Base-by-base conservation (phyloP, 2,113 vertebrate species). In the Dunckerocampus dactyliophorus region DNA sequence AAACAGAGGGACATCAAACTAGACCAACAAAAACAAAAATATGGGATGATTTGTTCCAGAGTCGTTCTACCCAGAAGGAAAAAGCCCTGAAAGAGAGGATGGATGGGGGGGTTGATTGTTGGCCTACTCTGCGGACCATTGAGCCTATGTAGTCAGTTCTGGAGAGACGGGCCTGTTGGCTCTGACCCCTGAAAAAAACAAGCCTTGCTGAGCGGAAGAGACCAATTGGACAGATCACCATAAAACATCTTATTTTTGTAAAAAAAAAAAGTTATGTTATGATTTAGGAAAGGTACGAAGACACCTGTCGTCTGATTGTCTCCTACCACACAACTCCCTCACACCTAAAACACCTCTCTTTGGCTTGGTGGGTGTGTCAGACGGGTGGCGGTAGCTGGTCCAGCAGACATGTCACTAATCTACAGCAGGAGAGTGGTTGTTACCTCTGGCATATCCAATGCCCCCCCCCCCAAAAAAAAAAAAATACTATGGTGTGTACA, bases 231-330 rank as follows among this genome's bases (percentile, higher is more conserved):
- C 63, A 81, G 78, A 86, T 87, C 81, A 70, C 75, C 84, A 88
- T 86, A 88, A 86, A 90, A 90, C 88, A 80, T 90, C 89, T 91
- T 91, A 91, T 91, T 91, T 91, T 91, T 91, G 78, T 91, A 89
- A 88, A 31, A 49, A 39, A 89, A 88, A 31, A 49, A 39, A 86
- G 81, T 90, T 89, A 89, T 88, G 88, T 91, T 86, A 88, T 87
- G 84, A 81, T 89, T 88, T 88, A 72, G 74, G 81, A 87, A 87
- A 88, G 83, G 74, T 85, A 63, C 71, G 83, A 87, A 85, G 79
- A 72, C 71, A 51, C 20, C 22, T 43, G 22, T 21, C 47, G 45
- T 52, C 55, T 59, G 62, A 74, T 31, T 28, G 52, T 17, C 53
- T 42, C 37, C 47, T 20, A 28, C 31, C 4, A 2, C 10, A 10